Evolutionary conservation across 1,140 invertebrate genomes (phyloP).

Genomic region (Tetramorium simillimum): DNA sequence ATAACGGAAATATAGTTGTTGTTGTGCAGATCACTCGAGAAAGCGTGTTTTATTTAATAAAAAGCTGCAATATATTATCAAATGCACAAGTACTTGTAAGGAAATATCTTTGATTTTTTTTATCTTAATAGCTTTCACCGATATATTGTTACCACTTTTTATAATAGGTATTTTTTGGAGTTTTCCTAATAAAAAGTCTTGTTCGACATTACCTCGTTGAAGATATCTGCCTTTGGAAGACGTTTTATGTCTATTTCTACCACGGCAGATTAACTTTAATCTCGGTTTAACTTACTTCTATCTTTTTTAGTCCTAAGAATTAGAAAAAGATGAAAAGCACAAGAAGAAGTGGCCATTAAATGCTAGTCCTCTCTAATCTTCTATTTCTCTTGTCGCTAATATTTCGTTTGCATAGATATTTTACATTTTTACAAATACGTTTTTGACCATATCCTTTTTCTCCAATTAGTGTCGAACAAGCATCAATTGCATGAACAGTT

Average conservation of each 20-base stretch:
- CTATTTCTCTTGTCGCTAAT: neutral
- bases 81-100: conserved; percentile 4
- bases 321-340: too few relatives aligned
- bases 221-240: neutral
- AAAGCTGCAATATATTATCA: conserved; percentile 18
- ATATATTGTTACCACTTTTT: conserved; percentile 1
- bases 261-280: too few relatives aligned
- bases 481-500: neutral
- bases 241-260: too few relatives aligned
- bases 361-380: conserved; percentile 13
- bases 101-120: neutral
- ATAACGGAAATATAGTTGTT: too few relatives aligned
- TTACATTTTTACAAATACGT: neutral
- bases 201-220: neutral
- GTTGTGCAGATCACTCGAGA: too few relatives aligned
- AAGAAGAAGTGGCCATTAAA: too few relatives aligned
- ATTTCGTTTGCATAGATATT: neutral
- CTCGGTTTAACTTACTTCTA: too few relatives aligned
- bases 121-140: neutral
- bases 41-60: too few relatives aligned
- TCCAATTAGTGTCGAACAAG: neutral
- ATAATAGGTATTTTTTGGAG: conserved; percentile 15
- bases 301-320: too few relatives aligned
- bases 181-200: neutral
- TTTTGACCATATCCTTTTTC: conserved; percentile 11